phyloP scores from a whole-genome alignment of 2,888 invertebrate species.

The Orthosia gracilis region DNA sequence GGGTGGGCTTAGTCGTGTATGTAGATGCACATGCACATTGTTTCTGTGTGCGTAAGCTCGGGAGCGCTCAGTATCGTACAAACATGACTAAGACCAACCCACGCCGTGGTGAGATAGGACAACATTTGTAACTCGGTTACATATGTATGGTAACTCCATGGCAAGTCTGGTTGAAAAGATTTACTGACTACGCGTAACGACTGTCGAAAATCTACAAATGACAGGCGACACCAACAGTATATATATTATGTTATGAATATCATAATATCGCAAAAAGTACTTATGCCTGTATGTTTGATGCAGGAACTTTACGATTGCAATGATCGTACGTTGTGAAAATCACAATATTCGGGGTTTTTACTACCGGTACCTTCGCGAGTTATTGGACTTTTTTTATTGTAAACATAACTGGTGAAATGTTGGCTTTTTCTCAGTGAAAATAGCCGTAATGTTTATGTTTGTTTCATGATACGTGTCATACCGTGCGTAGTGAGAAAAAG shows the following conservation, averaged over 20 bases:
- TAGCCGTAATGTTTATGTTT: background rate
- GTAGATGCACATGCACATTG: too few species aligned
- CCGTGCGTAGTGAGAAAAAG: background rate
- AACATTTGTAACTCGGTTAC: too few species aligned
- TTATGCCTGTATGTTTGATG: background rate
- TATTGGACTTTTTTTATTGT: constrained; percentile 6
- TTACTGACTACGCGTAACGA: background rate
- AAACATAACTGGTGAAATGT: background rate
- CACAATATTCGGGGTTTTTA: constrained; percentile 5
- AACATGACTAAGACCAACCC: too few species aligned
- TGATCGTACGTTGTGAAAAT: background rate
- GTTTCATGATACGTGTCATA: background rate
- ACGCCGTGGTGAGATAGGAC: too few species aligned
- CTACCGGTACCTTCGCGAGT: too few species aligned
- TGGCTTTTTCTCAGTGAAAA: too few species aligned
- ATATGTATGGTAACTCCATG: background rate
- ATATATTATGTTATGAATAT: background rate
- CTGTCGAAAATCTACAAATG: background rate
- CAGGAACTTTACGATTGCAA: background rate
- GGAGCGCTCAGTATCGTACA: too few species aligned
- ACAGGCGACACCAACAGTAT: background rate
- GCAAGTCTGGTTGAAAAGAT: background rate
- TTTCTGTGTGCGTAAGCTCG: too few species aligned
- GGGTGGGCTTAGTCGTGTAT: too few species aligned
- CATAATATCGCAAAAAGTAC: background rate